Evolutionary conservation across 2,888 invertebrate genomes (phyloP).

Genomic region (Melolontha melolontha): DNA sequence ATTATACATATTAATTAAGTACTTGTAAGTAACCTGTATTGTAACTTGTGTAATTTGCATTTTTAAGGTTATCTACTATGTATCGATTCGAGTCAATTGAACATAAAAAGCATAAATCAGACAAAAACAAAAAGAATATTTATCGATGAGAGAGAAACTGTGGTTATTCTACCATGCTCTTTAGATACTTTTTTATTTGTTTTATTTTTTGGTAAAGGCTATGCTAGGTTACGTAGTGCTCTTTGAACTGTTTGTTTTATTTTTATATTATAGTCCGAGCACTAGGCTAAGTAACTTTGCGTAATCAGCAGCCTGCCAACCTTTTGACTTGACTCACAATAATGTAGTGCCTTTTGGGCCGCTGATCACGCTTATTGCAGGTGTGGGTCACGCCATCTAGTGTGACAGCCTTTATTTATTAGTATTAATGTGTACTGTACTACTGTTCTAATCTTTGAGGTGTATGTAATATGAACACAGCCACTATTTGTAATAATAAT

Average conservation of each 20-base stretch:
- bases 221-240: slow-evolving; percentile 46
- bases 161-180: slow-evolving; percentile 42
- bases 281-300: slow-evolving; percentile 57
- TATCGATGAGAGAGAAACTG: slow-evolving; percentile 22
- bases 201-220: slow-evolving; percentile 43
- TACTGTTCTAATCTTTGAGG: slow-evolving; percentile 69
- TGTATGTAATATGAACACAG: slow-evolving; percentile 70
- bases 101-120: slow-evolving; percentile 26
- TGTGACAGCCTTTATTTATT: slow-evolving; percentile 60
- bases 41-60: slow-evolving; percentile 51
- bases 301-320: slow-evolving; percentile 65
- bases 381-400: slow-evolving; percentile 64
- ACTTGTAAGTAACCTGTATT: slow-evolving; percentile 48
- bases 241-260: slow-evolving; percentile 39
- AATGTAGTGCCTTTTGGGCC: slow-evolving; percentile 66
- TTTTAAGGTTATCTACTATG: slow-evolving; percentile 50
- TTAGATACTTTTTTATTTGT: slow-evolving; percentile 33
- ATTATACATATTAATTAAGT: slow-evolving; percentile 46
- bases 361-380: slow-evolving; percentile 65
- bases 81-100: slow-evolving; percentile 43
- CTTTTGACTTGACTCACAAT: slow-evolving; percentile 60
- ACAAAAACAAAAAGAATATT: slow-evolving; percentile 33
- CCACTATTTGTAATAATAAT: slow-evolving; percentile 89
- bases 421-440: slow-evolving; percentile 67
- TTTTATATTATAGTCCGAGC: slow-evolving; percentile 34